Percentiles rank a stretch among this genome's conserved stretches.
Conservation (phyloP, 2,113 vertebrate genomes). For the rabbit (Oryctolagus cuniculus) region mOryCun1.1 NC_091447.1:22838001-22838500, state of each 20-base stretch:
- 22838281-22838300: neutral
- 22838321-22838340: too few species aligned
- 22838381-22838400: too few species aligned
- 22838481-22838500: too few species aligned
- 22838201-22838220: neutral
- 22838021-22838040: neutral
- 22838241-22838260: rapidly evolving
- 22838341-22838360: too few species aligned
- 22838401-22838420: too few species aligned
- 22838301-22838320: too few species aligned
- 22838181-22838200: neutral
- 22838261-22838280: neutral
- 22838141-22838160: neutral
- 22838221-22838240: neutral
- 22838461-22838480: too few species aligned
- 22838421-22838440: too few species aligned
- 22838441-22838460: too few species aligned
- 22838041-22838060: neutral
- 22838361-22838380: too few species aligned
- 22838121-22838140: neutral
- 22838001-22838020: neutral
- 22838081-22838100: neutral
- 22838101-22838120: neutral
- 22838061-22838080: neutral
- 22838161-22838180: neutral